Evolutionary conservation across 2,797 vertebrate genomes (phyloP), one percentile per base, ranked within the genome.

Genomic region (Fringilla coelebs): DNA sequence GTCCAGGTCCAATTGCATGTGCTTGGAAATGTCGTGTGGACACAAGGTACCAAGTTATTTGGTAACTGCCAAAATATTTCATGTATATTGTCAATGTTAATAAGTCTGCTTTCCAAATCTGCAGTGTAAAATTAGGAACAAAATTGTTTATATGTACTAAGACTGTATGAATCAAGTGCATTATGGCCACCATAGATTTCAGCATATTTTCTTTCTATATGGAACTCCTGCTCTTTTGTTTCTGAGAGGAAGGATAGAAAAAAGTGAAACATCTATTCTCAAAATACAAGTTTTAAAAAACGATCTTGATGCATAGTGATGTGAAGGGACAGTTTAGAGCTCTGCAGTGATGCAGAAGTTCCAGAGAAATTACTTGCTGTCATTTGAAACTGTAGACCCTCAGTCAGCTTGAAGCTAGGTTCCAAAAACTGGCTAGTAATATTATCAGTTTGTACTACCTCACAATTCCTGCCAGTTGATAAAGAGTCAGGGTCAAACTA

Each of bases 181-280:
- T 81, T 65, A 16, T 49, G n/a, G 6, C 63, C 43, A 73, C 10
- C 9, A 16, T 28, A 65, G 11, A 57, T 65, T 65, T 83, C 15
- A 51, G 11, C 0, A 0, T 31, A 24, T 48, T 70, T 94, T 71
- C 19, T 45, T 79, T 77, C 25, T 49, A 0, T 31, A 8, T 24
- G 21, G 25, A 48, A 14, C 26, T 71, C 32, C 31, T 73, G 10
- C 10, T 87, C 18, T 70, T 72, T 52, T 87, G 32, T 54, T 90
- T 92, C 54, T 45, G 49, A 62, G 45, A 32, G 29, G 34, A 45
- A 66, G 17, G 28, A 31, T 5, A 41, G 26, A 55, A 85, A 79
- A 72, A 83, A 66, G 17, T 48, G 19, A 76, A 79, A 61, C 63
- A 19, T 66, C 57, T 19, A 6, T 84, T 85, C 51, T 55, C 24